Conservation (phyloP, 2,113 vertebrate genomes). For the Cettia cetti region DNA sequence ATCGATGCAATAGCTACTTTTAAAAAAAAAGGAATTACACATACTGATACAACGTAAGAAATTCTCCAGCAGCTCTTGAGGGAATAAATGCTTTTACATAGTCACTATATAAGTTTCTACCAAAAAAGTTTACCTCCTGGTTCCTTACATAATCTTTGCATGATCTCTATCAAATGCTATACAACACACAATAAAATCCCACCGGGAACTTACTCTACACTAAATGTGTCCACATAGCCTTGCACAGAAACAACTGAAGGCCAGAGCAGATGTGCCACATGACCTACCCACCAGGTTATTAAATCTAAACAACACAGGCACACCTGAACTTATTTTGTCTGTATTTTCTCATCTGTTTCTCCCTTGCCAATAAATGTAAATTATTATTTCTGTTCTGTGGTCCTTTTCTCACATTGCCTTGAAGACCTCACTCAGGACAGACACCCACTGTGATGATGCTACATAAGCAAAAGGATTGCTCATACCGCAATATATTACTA, state of each 20-base stretch:
- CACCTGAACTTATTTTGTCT: neutral
- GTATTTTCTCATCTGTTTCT: neutral
- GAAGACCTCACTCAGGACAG: neutral
- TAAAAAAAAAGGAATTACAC: neutral
- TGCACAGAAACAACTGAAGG: neutral
- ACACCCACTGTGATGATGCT: neutral
- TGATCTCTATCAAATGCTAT: neutral
- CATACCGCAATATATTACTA: neutral
- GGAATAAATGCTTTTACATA: neutral
- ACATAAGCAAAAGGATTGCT: neutral
- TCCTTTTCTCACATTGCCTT: neutral
- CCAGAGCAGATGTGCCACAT: neutral
- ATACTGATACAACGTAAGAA: neutral
- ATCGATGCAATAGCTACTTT: neutral
- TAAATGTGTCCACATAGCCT: neutral
- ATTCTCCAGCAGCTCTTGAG: neutral
- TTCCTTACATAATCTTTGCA: neutral
- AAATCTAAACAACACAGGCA: neutral
- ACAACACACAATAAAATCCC: neutral
- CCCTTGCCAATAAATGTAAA: neutral
- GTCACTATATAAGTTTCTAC: neutral
- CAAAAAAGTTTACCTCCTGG: neutral
- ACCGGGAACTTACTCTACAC: neutral
- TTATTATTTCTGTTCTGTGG: neutral
- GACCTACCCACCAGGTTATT: neutral